Evolutionary conservation across 1,140 invertebrate species (phyloP), one percentile per base, ranked within the genome.

Genomic region (Periplaneta americana): DNA sequence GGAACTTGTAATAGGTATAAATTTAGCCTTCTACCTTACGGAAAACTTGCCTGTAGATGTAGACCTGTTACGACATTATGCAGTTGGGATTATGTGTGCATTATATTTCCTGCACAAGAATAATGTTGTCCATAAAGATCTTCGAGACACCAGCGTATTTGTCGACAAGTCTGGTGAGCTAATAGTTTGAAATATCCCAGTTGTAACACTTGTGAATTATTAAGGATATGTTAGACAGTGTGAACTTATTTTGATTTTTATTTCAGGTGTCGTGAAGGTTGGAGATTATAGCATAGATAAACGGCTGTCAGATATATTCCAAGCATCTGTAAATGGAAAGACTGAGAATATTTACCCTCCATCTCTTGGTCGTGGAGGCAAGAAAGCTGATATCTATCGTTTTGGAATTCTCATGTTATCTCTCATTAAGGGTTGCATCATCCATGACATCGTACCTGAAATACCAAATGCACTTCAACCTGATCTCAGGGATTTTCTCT

Each of bases 91-190:
- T 32, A 86, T 96, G 1, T 89, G 91, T 76, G 93, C 93, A 3
- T 84, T 97, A 10, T 87, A 92, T 28, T 95, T 92, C 86, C 87
- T 97, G 18, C 95, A 96, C 85, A 88, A 91, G 75, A 95, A 96
- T 85, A 93, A 93, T 84, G 92, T 96, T 13, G 93, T 95, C 1
- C 95, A 96, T 86, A 94, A 93, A 85, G 92, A 94, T 88, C 85
- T 97, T 13, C 87, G 92, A 22, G 91, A 92, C 78, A 90, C 91
- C 15, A 94, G 91, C 84, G 89, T 95, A 57, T 93, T 93, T 84
- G 90, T 94, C 82, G 91, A 92, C 84, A 88, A 81, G 35, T 74
- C 34, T 66, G 80, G 80, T 80, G 34, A 66, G 80, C 35, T n/a
- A n/a, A n/a, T n/a, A n/a, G n/a, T n/a, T n/a, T n/a, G n/a, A n/a